phyloP scores from a whole-genome alignment of 1,140 invertebrate species.

The Drosophila virilis region DNA sequence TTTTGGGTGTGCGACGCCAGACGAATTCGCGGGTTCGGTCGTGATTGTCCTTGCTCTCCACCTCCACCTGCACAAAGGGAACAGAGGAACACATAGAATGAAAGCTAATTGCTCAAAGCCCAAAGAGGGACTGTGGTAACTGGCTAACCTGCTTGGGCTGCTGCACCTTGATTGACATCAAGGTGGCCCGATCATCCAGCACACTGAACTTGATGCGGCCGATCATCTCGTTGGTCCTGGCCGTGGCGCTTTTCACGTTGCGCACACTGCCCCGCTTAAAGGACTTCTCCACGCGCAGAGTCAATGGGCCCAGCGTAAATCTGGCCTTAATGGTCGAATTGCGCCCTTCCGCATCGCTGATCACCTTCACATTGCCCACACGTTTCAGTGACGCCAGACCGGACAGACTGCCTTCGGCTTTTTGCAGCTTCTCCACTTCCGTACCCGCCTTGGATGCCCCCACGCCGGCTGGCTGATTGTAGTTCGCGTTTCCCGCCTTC shows the following conservation, averaged over 20 bases:
- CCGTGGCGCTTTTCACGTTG: conserved; percentile 92
- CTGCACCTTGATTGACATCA: conserved; percentile 92
- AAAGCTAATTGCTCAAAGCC: conserved; percentile 63
- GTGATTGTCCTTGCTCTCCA: conserved; percentile 91
- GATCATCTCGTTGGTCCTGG: conserved; percentile 93
- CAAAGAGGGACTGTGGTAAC: neutral
- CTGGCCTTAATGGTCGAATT: conserved; percentile 92
- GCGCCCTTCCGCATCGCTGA: conserved; percentile 88
- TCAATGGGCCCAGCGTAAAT: conserved; percentile 91
- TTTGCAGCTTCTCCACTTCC: conserved; percentile 82
- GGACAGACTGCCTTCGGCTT: conserved; percentile 91
- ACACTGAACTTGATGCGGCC: conserved; percentile 91
- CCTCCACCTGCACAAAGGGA: conserved; percentile 87
- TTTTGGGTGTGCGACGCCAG: conserved; percentile 91
- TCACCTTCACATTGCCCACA: conserved; percentile 91
- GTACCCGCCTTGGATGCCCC: conserved; percentile 71
- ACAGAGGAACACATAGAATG: conserved; percentile 6
- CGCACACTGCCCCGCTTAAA: conserved; percentile 88
- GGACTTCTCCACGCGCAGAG: conserved; percentile 92
- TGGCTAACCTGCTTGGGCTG: conserved; percentile 92
- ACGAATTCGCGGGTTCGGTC: conserved; percentile 92
- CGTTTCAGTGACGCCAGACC: conserved; percentile 90
- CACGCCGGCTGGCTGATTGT: conserved; percentile 71
- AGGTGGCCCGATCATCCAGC: conserved; percentile 90
- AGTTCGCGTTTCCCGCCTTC: conserved; percentile 66